phyloP scores from a whole-genome alignment of 1,140 invertebrate genomes.

The Tetraneura akinire region DNA sequence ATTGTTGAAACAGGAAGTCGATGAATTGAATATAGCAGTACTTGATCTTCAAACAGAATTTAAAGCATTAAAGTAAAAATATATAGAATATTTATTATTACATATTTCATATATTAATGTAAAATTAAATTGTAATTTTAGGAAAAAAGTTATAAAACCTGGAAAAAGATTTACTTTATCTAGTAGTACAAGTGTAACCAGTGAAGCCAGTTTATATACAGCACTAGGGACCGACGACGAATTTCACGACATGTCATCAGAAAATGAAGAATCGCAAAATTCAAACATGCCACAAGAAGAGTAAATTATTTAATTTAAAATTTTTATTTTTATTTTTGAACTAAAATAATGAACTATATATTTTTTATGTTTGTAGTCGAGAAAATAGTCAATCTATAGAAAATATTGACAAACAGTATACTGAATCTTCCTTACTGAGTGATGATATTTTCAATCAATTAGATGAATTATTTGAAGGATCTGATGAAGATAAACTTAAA shows the following conservation, averaged over 20 bases:
- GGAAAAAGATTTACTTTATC: slow-evolving; percentile 3
- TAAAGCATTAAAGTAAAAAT: slow-evolving; percentile 61
- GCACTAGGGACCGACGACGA: slow-evolving; percentile 55
- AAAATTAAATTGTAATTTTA: not conserved
- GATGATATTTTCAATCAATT: slow-evolving; percentile 53
- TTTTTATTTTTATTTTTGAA: not conserved
- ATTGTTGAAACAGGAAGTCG: slow-evolving; percentile 60
- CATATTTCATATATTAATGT: not conserved
- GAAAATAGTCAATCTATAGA: not conserved
- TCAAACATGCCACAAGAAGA: slow-evolving; percentile 3
- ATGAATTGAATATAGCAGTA: slow-evolving; percentile 62
- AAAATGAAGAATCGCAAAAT: slow-evolving; percentile 53
- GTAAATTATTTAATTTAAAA: not conserved
- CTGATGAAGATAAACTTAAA: slow-evolving; percentile 54
- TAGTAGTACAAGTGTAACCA: slow-evolving; percentile 42
- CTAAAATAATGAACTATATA: not conserved
- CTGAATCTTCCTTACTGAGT: not conserved
- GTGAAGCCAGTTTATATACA: slow-evolving; percentile 54
- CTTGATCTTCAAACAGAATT: slow-evolving; percentile 62
- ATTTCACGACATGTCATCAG: slow-evolving; percentile 56
- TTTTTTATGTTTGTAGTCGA: not conserved
- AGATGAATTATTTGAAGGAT: slow-evolving; percentile 54
- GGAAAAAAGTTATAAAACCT: slow-evolving; percentile 28
- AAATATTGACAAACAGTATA: not conserved
- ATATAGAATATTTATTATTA: slow-evolving; percentile 6